Conservation (phyloP, 2,113 vertebrate genomes). For the Chrysochloris asiatica region DNA sequence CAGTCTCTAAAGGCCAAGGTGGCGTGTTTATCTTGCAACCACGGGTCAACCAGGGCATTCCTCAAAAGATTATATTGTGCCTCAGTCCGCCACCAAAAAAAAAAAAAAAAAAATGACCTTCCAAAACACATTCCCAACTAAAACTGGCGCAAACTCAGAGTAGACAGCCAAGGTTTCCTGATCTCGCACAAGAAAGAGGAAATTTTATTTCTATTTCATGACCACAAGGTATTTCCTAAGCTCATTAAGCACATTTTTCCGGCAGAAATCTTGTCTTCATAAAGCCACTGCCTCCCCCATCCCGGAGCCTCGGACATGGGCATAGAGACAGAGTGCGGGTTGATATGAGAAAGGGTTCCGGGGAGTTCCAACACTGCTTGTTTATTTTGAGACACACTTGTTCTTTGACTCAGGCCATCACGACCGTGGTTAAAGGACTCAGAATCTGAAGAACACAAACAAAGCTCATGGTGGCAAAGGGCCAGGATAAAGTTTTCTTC, state of each 20-base stretch:
- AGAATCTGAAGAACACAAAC: slow-evolving; percentile 84
- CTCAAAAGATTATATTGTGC: slow-evolving; percentile 26
- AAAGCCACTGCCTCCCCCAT: slow-evolving; percentile 45
- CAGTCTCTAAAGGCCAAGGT: background rate
- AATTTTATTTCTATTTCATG: slow-evolving; percentile 50
- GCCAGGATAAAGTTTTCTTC: slow-evolving; percentile 83
- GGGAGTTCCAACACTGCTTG: slow-evolving; percentile 77
- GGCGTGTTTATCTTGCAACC: background rate
- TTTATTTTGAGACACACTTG: slow-evolving; percentile 84
- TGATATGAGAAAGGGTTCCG: slow-evolving; percentile 79
- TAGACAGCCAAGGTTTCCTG: slow-evolving; percentile 64
- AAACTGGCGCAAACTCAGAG: slow-evolving; percentile 63
- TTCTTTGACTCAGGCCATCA: slow-evolving; percentile 62
- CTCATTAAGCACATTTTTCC: slow-evolving; percentile 70
- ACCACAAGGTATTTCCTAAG: slow-evolving; percentile 72
- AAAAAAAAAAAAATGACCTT: slow-evolving; percentile 10
- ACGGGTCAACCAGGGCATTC: background rate
- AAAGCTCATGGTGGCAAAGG: slow-evolving; percentile 79
- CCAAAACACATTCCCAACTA: slow-evolving; percentile 69
- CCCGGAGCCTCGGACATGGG: slow-evolving; percentile 66
- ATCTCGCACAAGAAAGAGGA: slow-evolving; percentile 70
- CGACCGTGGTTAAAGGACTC: slow-evolving; percentile 81
- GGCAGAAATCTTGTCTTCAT: slow-evolving; percentile 72
- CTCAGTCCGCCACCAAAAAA: slow-evolving; percentile 35
- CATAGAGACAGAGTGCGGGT: slow-evolving; percentile 62